Evolutionary conservation across 2,113 vertebrate genomes (phyloP).

Genomic region (Isichthys henryi): DNA sequence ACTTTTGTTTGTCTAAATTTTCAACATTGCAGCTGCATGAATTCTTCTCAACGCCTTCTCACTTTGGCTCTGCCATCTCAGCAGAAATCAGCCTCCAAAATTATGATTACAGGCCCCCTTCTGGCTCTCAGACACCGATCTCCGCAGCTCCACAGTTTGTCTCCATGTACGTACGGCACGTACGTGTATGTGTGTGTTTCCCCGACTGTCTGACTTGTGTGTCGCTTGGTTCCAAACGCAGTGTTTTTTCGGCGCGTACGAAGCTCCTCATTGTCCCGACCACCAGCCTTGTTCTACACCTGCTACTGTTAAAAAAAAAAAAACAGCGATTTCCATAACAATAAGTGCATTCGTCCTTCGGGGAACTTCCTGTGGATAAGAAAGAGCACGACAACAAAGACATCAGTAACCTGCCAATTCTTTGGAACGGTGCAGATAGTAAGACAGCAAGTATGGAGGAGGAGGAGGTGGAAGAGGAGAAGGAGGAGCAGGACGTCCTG

Average conservation of each 20-base stretch:
- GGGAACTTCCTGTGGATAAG: neutral
- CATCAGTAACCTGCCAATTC: neutral
- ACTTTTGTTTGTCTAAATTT: neutral
- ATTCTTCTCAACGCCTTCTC: neutral
- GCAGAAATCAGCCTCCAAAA: neutral
- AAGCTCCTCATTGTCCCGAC: neutral
- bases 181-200: neutral
- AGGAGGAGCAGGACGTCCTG: neutral
- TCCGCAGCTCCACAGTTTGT: neutral
- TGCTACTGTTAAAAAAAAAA: neutral
- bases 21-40: neutral
- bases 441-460: neutral
- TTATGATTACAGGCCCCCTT: neutral
- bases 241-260: neutral
- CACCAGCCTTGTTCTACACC: neutral
- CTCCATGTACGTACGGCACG: neutral
- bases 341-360: neutral
- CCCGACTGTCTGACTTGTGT: neutral
- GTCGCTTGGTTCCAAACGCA: neutral
- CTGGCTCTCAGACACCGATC: neutral
- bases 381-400: neutral
- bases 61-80: neutral
- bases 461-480: neutral
- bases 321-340: neutral
- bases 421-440: neutral